These are phyloP conservation scores for Clepsis dumicolana DNA, from an alignment of 2,888 invertebrate genomes.

Conservation along the genomic window DNA sequence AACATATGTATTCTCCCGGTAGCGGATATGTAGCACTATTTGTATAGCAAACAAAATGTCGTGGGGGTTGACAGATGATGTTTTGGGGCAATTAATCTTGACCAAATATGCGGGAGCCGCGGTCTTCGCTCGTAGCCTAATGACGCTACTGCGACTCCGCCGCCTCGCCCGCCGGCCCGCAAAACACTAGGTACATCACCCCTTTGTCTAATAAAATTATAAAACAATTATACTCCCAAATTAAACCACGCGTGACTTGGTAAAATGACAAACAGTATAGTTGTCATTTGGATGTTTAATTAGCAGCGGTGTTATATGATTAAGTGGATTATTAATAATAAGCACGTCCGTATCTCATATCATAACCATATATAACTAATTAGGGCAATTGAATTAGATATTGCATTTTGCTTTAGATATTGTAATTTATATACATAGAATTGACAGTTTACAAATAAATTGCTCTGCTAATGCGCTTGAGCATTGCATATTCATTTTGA, in stretches of 20 bases:
- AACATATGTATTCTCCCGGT: constrained; percentile 54
- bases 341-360: constrained; percentile 1
- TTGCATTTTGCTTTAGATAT: constrained; percentile 1
- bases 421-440: background rate
- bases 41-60: constrained; percentile 77
- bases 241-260: constrained; percentile 14
- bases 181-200: constrained; percentile 29
- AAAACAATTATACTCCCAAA: constrained; percentile 29
- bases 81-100: constrained; percentile 82
- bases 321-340: constrained; percentile 12
- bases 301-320: constrained; percentile 13
- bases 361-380: too few relatives aligned
- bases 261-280: constrained; percentile 22
- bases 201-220: constrained; percentile 43
- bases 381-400: constrained; percentile 9
- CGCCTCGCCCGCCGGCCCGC: constrained; percentile 48
- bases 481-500: background rate
- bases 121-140: constrained; percentile 67
- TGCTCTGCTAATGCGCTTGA: background rate
- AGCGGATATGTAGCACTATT: constrained; percentile 70
- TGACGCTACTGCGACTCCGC: constrained; percentile 61
- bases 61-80: constrained; percentile 80
- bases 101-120: constrained; percentile 81
- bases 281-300: constrained; percentile 1
- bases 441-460: background rate